Conservation (phyloP, 2,888 invertebrate species). For the Nomada ruficornis region DNA sequence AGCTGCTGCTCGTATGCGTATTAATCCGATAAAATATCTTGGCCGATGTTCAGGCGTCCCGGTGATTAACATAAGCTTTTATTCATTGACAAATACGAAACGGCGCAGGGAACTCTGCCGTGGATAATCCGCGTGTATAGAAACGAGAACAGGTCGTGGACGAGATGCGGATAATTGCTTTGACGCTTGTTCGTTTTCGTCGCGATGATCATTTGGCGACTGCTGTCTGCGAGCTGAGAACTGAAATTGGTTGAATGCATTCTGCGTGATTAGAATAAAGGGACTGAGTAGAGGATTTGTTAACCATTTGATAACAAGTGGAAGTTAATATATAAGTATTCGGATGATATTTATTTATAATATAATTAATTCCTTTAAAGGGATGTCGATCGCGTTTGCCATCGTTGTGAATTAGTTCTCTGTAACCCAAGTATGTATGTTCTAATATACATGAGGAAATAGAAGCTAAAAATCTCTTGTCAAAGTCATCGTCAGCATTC, state of each 20-base stretch:
- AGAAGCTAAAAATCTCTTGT: no score
- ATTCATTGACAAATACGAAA: constrained; percentile 72
- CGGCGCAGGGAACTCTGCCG: constrained; percentile 59
- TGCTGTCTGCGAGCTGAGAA: background rate
- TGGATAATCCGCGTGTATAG: constrained; percentile 59
- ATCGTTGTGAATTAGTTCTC: constrained; percentile 13
- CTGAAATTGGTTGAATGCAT: no score
- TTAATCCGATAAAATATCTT: constrained; percentile 75
- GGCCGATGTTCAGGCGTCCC: constrained; percentile 47
- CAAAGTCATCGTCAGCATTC: no score
- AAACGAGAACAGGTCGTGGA: constrained; percentile 8
- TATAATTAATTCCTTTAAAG: constrained; percentile 15
- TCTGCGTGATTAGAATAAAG: no score
- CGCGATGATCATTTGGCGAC: background rate
- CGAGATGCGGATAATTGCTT: constrained; percentile 13
- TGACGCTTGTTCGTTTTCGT: background rate
- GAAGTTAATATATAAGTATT: no score
- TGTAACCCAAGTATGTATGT: no score
- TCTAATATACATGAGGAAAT: no score
- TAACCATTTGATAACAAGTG: no score
- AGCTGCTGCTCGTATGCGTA: constrained; percentile 44
- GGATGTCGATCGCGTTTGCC: constrained; percentile 15
- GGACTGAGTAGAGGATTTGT: no score
- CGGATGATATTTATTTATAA: background rate
- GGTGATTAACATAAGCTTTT: constrained; percentile 74